These are phyloP conservation scores for Hydrochoerus hydrochaeris DNA, from an alignment of 2,113 vertebrate genomes.

Conservation along the genomic window DNA sequence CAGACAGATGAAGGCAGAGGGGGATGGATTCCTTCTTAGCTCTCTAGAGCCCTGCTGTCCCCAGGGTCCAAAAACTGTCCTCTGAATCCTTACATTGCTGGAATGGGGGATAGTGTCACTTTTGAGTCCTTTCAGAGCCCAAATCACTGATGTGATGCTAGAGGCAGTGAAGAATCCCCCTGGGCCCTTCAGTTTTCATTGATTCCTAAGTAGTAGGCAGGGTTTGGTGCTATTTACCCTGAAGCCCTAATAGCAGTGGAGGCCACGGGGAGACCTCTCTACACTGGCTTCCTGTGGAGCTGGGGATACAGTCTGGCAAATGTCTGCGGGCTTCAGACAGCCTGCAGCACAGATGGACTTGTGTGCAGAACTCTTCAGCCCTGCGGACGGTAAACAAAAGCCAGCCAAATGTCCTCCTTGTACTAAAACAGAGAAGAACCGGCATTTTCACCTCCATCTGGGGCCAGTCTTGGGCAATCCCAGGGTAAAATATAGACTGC, in stretches of 20 bases:
- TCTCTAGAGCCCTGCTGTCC: conserved; percentile 41
- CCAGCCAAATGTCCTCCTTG: conserved; percentile 71
- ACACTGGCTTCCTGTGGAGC: background rate
- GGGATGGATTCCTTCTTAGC: conserved; percentile 36
- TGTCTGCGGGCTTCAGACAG: conserved; percentile 58
- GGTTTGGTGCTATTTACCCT: conserved; percentile 46
- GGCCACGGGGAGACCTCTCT: background rate
- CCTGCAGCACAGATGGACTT: background rate
- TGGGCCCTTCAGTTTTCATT: background rate
- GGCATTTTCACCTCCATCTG: conserved; percentile 66
- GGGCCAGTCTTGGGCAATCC: conserved; percentile 71
- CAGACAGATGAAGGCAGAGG: conserved; percentile 56
- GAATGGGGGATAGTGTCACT: background rate
- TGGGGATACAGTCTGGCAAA: conserved; percentile 50
- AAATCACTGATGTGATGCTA: background rate
- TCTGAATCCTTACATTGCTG: background rate
- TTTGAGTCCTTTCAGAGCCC: background rate
- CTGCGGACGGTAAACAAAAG: conserved; percentile 59
- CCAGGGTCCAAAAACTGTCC: background rate
- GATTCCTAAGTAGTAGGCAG: conserved; percentile 2
- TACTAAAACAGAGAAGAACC: conserved; percentile 68
- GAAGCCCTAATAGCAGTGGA: conserved; percentile 2
- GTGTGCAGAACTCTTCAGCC: background rate
- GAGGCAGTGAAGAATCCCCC: background rate
- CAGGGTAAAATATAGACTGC: conserved; percentile 82